These are phyloP conservation scores for Incurvaria masculella DNA, from an alignment of 2,888 invertebrate genomes.

Conservation along the genomic window DNA sequence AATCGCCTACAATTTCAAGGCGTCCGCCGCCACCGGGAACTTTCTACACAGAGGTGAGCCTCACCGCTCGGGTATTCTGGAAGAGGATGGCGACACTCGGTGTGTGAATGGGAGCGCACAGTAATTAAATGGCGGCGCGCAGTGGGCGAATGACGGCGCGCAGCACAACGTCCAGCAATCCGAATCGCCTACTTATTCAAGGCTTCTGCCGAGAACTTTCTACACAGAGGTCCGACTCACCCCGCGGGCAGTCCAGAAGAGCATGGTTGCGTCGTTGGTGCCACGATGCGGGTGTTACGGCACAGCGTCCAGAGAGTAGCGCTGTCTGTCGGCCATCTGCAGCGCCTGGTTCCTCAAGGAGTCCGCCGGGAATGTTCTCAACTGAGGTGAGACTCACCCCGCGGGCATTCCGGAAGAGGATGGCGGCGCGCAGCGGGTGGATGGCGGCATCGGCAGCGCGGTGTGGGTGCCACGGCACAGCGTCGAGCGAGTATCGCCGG, in stretches of 20 bases:
- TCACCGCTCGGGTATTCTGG: constrained; percentile 89
- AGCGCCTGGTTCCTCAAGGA: too few species aligned
- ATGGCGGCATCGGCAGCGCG: constrained; percentile 74
- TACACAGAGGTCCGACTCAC: too few species aligned
- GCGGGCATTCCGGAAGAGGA: constrained; percentile 87
- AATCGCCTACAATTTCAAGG: too few species aligned
- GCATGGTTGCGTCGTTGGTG: constrained; percentile 84
- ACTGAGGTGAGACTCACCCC: constrained; percentile 70
- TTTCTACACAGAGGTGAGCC: constrained; percentile 43
- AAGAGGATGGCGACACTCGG: too few species aligned
- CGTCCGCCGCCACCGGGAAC: too few species aligned
- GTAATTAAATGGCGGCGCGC: too few species aligned
- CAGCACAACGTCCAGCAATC: too few species aligned
- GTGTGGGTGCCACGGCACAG: constrained; percentile 47
- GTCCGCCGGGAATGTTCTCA: too few species aligned
- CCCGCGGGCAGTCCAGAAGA: constrained; percentile 90
- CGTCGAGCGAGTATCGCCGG: constrained; percentile 74
- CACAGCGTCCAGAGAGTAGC: constrained; percentile 71
- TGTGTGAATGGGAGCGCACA: too few species aligned
- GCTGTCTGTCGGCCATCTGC: constrained; percentile 71
- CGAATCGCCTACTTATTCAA: too few species aligned
- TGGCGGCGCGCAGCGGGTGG: constrained; percentile 88
- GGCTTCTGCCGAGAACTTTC: too few species aligned
- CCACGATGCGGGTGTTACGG: constrained; percentile 56
- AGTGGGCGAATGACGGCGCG: too few species aligned